Base-by-base conservation (phyloP, 2,797 vertebrate genomes). In the Acrossocheilus fasciatus region DNA sequence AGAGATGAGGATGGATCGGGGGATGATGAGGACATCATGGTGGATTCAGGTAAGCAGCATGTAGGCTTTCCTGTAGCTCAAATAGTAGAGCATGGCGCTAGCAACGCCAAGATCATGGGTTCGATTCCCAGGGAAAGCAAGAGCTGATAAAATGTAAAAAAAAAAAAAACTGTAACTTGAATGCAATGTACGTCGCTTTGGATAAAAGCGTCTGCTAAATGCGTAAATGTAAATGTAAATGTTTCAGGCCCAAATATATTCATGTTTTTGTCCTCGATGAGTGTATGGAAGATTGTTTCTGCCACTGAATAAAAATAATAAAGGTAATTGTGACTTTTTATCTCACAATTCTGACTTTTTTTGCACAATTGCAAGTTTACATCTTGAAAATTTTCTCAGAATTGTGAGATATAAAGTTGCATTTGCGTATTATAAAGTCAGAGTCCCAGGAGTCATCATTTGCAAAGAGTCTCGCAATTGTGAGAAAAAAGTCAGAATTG, bases 11-110 rank as follows among this genome's bases (percentile, higher is more conserved):
- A 99, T 0, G 97, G 98, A 66, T 98, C 96, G 0, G 97, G 95
- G 1, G 98, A 99, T 0, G 98, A 99, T 0, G 98, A 99, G 90
- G 98, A 99, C 95, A 99, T 99, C 89, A 99, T 99, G 98, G 98
- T 99, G 20, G 98, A 99, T 89, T 99, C 98, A 0, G 98, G 98
- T 98, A 93, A 93, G 95, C 43, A 68, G n/a, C n/a, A n/a, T n/a
- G n/a, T n/a, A n/a, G n/a, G n/a, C n/a, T n/a, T n/a, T n/a, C n/a
- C n/a, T n/a, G n/a, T n/a, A n/a, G n/a, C n/a, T n/a, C n/a, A n/a
- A n/a, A n/a, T n/a, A n/a, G n/a, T n/a, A n/a, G n/a, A n/a, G n/a
- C n/a, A n/a, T n/a, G n/a, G n/a, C n/a, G n/a, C n/a, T n/a, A n/a
- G n/a, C n/a, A n/a, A n/a, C n/a, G n/a, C n/a, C n/a, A n/a, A n/a